These are phyloP conservation scores for Cancer borealis DNA, from an alignment of 2,888 invertebrate species.

Conservation along the genomic window DNA sequence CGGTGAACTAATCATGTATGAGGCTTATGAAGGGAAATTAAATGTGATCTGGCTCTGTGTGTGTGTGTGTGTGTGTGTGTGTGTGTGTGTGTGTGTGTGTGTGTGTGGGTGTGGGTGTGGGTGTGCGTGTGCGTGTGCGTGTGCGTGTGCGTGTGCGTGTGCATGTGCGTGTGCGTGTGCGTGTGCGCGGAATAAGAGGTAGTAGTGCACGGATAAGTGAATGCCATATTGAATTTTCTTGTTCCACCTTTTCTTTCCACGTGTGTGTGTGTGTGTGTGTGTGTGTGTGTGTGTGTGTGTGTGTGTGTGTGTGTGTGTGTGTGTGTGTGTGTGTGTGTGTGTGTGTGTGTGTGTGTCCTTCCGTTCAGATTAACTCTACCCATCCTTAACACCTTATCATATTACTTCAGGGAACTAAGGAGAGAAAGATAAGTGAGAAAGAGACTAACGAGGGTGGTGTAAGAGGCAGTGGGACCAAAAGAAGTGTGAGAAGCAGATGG, in stretches of 20 bases:
- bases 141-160: not conserved
- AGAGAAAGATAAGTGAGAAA: not conserved
- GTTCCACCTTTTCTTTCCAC: no score
- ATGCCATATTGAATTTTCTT: no score
- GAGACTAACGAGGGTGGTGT: not conserved
- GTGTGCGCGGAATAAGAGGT: not conserved
- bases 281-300: not conserved
- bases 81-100: slow-evolving; percentile 16
- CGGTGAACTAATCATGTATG: not conserved
- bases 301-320: not conserved
- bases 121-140: not conserved
- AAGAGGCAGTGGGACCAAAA: not conserved
- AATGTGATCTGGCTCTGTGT: not conserved
- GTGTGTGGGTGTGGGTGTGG: not conserved
- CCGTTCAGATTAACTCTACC: not conserved
- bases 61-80: slow-evolving; percentile 5
- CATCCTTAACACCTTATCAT: not conserved
- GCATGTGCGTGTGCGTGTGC: not conserved
- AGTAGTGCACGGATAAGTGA: no score
- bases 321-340: slow-evolving; percentile 20
- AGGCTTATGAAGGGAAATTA: not conserved
- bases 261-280: not conserved
- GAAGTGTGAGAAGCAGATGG: not conserved
- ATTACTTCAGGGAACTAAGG: not conserved
- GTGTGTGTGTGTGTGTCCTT: slow-evolving; percentile 18